phyloP scores from a whole-genome alignment of 2,797 vertebrate genomes.

The Pangasius macronema region DNA sequence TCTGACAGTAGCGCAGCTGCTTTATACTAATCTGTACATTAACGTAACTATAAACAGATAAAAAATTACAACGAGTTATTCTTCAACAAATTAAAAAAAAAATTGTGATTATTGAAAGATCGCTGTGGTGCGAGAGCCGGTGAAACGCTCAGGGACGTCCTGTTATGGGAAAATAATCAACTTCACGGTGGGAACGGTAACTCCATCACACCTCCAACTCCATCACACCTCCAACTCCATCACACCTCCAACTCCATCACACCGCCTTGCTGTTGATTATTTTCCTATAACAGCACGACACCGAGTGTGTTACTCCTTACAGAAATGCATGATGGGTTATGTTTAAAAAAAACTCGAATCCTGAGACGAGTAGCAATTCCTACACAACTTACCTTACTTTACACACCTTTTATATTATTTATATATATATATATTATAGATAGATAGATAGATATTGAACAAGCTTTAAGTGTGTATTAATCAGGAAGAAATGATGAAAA shows the following conservation, averaged over 20 bases:
- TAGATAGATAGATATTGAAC: neutral
- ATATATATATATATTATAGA: neutral
- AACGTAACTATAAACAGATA: neutral
- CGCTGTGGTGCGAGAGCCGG: neutral
- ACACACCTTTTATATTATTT: neutral
- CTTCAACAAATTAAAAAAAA: neutral
- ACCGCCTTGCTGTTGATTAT: neutral
- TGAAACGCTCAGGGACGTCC: neutral
- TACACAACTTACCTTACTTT: neutral
- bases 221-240: neutral
- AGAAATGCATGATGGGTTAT: neutral
- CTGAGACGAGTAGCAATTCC: neutral
- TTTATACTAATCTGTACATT: neutral
- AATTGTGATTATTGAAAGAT: too few species aligned
- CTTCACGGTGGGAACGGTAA: neutral
- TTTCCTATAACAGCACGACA: neutral
- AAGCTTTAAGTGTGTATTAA: neutral
- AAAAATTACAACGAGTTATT: neutral
- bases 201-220: neutral
- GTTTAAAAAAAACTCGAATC: neutral
- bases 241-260: neutral
- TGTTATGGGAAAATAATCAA: neutral
- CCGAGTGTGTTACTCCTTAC: neutral
- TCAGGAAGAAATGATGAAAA: neutral
- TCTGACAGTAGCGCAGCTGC: neutral